phyloP scores from a whole-genome alignment of 2,113 vertebrate genomes.

The Boulengerochromis microlepis region DNA sequence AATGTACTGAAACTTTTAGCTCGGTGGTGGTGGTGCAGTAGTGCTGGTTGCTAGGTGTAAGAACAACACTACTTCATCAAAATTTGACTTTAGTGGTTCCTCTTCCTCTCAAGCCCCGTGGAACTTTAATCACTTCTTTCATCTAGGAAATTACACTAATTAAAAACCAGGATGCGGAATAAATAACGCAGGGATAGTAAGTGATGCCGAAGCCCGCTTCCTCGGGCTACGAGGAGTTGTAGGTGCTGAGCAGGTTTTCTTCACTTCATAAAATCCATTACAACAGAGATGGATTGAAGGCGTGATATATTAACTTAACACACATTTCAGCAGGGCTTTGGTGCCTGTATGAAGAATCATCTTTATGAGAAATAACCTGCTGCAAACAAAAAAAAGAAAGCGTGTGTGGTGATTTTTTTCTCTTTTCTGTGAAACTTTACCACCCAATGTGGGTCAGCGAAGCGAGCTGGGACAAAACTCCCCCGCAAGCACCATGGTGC shows the following conservation, averaged over 20 bases:
- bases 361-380: neutral
- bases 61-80: slow-evolving; percentile 47
- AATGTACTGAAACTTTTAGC: slow-evolving; percentile 12
- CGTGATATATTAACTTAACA: neutral
- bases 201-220: slow-evolving; percentile 28
- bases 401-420: neutral
- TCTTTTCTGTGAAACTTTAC: slow-evolving; percentile 8
- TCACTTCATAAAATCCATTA: slow-evolving; percentile 17
- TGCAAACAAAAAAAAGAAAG: neutral
- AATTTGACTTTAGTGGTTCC: slow-evolving; percentile 50
- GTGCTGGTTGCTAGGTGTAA: slow-evolving; percentile 15
- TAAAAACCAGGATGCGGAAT: slow-evolving; percentile 63
- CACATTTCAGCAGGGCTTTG: neutral
- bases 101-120: slow-evolving; percentile 45
- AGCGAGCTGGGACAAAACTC: neutral
- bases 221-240: slow-evolving; percentile 9
- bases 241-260: slow-evolving; percentile 31
- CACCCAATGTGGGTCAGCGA: slow-evolving; percentile 25
- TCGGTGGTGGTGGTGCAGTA: neutral
- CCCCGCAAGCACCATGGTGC: neutral
- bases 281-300: slow-evolving; percentile 3
- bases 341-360: neutral
- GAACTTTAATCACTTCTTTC: slow-evolving; percentile 59
- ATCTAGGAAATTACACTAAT: slow-evolving; percentile 66
- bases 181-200: slow-evolving; percentile 43